Conservation (phyloP, 2,797 vertebrate species). For the Pantherophis alleghaniensis region DNA sequence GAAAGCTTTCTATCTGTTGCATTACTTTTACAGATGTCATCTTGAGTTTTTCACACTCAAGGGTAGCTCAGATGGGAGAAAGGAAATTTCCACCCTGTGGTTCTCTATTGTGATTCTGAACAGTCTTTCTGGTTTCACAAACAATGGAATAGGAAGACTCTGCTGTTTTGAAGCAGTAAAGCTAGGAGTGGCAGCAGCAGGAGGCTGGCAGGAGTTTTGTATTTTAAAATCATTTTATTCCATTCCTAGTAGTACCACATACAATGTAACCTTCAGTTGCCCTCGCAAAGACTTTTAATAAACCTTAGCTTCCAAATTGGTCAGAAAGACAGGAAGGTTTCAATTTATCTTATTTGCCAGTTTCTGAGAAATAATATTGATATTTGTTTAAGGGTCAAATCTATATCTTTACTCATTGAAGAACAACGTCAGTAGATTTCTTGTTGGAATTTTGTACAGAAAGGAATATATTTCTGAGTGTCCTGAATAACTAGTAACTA, state of each 20-base stretch:
- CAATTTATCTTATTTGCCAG: background rate
- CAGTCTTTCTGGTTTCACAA: background rate
- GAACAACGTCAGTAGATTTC: background rate
- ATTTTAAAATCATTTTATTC: background rate
- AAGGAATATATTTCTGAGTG: background rate
- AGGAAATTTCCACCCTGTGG: constrained; percentile 17
- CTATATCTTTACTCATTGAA: background rate
- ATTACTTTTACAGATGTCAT: constrained; percentile 6
- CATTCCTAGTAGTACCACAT: background rate
- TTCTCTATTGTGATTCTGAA: constrained; percentile 8
- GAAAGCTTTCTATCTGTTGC: background rate
- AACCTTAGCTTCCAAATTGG: background rate
- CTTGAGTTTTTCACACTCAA: background rate
- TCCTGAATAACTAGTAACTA: background rate
- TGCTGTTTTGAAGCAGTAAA: constrained; percentile 27
- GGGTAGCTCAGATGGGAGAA: background rate
- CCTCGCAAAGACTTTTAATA: background rate
- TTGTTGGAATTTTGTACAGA: background rate
- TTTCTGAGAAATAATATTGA: background rate
- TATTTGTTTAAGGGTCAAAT: background rate
- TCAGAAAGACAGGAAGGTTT: background rate
- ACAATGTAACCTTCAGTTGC: background rate
- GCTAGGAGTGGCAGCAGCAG: background rate
- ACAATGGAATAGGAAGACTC: background rate
- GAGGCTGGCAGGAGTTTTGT: background rate